Conservation (phyloP, 2,113 vertebrate species). For the Macroglossus sobrinus region DNA sequence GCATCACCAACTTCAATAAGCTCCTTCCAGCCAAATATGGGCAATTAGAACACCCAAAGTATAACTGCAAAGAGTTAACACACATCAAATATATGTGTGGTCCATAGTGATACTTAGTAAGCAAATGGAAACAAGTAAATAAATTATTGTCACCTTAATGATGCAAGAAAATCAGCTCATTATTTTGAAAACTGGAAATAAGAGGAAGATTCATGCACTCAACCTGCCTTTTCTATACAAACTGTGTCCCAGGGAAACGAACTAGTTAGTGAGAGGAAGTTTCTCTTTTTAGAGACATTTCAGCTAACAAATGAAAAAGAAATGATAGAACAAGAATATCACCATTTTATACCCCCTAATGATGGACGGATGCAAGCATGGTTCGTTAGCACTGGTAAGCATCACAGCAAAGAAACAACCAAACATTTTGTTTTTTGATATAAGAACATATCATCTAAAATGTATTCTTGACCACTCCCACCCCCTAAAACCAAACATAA, state of each 20-base stretch:
- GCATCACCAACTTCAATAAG: not conserved
- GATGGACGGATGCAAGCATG: not conserved
- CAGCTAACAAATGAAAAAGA: not conserved
- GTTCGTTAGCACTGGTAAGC: not conserved
- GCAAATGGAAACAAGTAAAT: not conserved
- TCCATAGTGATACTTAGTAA: not conserved
- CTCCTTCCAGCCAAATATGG: not conserved
- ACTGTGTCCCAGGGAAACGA: constrained; percentile 15
- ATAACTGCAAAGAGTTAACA: not conserved
- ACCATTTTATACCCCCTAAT: not conserved
- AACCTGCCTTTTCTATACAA: not conserved
- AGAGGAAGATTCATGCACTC: not conserved
- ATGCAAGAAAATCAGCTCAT: not conserved
- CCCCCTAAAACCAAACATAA: not conserved
- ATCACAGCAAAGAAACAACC: not conserved
- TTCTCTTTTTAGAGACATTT: not conserved
- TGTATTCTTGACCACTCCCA: not conserved
- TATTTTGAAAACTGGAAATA: constrained; percentile 11
- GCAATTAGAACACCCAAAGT: not conserved
- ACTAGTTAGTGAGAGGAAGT: not conserved
- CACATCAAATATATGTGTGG: not conserved
- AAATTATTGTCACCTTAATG: not conserved
- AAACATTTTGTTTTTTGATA: not conserved
- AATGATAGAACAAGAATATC: not conserved
- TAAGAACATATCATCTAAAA: not conserved